Percentiles rank a stretch among this genome's conserved stretches.
These are phyloP conservation scores for Lasaia peninsularis DNA, from an alignment of 1,140 invertebrate genomes.

Conservation along the genomic window DNA sequence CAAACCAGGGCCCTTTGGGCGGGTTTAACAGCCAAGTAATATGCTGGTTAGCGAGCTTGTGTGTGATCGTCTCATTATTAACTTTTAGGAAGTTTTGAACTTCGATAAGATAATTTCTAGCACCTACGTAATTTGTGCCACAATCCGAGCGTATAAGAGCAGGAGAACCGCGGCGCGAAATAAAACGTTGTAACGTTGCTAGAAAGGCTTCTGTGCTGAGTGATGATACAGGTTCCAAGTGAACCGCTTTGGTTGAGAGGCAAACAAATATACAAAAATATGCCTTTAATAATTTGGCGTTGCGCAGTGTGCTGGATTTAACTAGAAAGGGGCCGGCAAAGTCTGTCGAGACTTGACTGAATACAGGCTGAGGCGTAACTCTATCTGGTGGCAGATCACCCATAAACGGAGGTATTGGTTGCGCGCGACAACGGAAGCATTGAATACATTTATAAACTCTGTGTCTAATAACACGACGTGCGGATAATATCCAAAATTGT, in stretches of 20 bases:
- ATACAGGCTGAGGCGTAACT: constrained; percentile 1
- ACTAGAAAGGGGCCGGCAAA: constrained; percentile 50
- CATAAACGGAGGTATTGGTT: background rate
- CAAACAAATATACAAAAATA: constrained; percentile 69
- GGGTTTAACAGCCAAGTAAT: constrained; percentile 20
- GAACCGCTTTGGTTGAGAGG: constrained; percentile 55
- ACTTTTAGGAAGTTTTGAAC: background rate
- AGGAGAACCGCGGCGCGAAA: constrained; percentile 46
- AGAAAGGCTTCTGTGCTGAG: constrained; percentile 58
- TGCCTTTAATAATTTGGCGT: constrained; percentile 38
- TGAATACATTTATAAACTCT: background rate
- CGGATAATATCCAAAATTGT: constrained; percentile 19
- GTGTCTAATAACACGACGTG: constrained; percentile 14
- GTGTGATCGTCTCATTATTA: constrained; percentile 13
- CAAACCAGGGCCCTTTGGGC: background rate
- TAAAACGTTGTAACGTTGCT: constrained; percentile 53
- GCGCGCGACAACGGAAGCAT: background rate
- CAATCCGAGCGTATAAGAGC: constrained; percentile 49
- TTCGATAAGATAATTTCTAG: constrained; percentile 27
- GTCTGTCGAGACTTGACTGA: background rate
- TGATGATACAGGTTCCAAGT: constrained; percentile 61
- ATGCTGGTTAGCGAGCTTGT: constrained; percentile 16
- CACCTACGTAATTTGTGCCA: constrained; percentile 55
- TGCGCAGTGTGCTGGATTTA: constrained; percentile 32
- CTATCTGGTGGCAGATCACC: background rate